phyloP scores from a whole-genome alignment of 1,140 invertebrate species.

The Augochlora pura region DNA sequence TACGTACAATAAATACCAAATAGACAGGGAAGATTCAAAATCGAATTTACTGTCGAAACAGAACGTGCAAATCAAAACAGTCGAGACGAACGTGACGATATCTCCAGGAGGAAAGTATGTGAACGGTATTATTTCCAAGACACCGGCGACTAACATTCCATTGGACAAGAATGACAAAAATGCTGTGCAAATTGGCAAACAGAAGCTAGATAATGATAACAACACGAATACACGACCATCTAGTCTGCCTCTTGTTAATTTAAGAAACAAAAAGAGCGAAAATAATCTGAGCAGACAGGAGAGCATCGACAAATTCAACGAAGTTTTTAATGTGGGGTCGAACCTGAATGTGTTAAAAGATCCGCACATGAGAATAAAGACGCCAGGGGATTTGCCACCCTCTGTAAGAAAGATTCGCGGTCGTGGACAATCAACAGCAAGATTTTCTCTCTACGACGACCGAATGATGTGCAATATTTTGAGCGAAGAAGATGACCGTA shows the following conservation, averaged over 20 bases:
- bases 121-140: constrained; percentile 67
- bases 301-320: constrained; percentile 85
- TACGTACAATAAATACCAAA: constrained; percentile 71
- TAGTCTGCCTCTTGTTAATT: constrained; percentile 67
- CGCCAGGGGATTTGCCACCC: constrained; percentile 89
- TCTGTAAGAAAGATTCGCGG: constrained; percentile 85
- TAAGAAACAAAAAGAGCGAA: constrained; percentile 65
- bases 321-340: constrained; percentile 83
- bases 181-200: constrained; percentile 42
- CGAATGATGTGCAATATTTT: constrained; percentile 87
- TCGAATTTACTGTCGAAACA: constrained; percentile 72
- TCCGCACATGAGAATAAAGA: constrained; percentile 88
- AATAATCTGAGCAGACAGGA: constrained; percentile 69
- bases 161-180: constrained; percentile 63
- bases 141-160: constrained; percentile 30
- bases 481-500: constrained; percentile 68
- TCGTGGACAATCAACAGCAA: constrained; percentile 76
- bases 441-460: constrained; percentile 92
- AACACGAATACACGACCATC: constrained; percentile 70
- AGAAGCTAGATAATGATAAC: constrained; percentile 55
- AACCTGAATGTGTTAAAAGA: constrained; percentile 85
- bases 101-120: constrained; percentile 71
- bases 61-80: constrained; percentile 69
- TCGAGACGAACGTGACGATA: constrained; percentile 73
- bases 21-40: constrained; percentile 74